These are phyloP conservation scores for Lophius piscatorius DNA, from an alignment of 2,113 vertebrate species.

Conservation along the genomic window DNA sequence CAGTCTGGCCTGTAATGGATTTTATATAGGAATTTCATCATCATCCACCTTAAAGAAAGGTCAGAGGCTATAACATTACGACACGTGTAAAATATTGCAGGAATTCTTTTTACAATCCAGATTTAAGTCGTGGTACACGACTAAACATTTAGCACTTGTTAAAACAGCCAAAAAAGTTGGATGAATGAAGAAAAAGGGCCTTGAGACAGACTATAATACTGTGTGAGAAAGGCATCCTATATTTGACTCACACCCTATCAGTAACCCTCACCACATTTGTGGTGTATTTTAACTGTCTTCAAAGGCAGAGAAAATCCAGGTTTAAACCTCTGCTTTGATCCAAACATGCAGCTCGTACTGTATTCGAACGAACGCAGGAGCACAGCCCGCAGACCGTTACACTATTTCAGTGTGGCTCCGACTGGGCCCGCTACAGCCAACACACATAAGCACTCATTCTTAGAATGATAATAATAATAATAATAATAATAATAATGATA, in stretches of 20 bases:
- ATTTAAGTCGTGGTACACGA: too few relatives aligned
- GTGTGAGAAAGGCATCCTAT: constrained; percentile 9
- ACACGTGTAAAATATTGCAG: too few relatives aligned
- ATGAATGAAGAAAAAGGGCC: too few relatives aligned
- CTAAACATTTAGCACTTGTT: not conserved
- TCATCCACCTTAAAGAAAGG: too few relatives aligned
- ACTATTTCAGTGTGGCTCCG: constrained; percentile 42
- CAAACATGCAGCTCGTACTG: constrained; percentile 21
- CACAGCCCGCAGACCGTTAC: constrained; percentile 34
- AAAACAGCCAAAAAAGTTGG: constrained; percentile 10
- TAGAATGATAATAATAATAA: constrained; percentile 22
- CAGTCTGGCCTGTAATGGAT: too few relatives aligned
- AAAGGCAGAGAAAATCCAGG: constrained; percentile 59
- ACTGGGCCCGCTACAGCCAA: constrained; percentile 4
- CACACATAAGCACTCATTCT: constrained; percentile 20
- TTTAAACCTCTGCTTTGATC: constrained; percentile 59
- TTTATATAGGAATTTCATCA: too few relatives aligned
- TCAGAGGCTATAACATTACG: too few relatives aligned
- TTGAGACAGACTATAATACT: not conserved
- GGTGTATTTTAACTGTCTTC: constrained; percentile 35
- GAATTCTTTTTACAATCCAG: too few relatives aligned
- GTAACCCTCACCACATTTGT: constrained; percentile 1
- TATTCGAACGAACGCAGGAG: constrained; percentile 31
- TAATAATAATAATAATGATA: too few relatives aligned
- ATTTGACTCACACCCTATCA: constrained; percentile 11